These are phyloP conservation scores for Perizoma flavofasciatum DNA, from an alignment of 2,888 invertebrate genomes.

Conservation along the genomic window DNA sequence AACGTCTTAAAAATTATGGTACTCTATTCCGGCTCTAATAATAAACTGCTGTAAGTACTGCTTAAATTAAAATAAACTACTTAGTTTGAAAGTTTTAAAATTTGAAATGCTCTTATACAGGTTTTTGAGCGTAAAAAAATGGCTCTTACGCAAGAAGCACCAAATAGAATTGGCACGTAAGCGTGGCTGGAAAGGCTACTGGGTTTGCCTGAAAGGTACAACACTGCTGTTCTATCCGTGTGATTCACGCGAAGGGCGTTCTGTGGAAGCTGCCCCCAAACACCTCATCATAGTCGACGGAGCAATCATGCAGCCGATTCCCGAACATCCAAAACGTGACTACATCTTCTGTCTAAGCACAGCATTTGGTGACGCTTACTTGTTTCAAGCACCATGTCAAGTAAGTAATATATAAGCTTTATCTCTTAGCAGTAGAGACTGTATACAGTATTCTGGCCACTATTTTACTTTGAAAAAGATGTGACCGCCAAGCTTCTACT, in stretches of 20 bases:
- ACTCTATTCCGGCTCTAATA: no score
- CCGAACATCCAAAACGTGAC: slow-evolving; percentile 99
- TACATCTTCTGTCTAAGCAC: slow-evolving; percentile 99
- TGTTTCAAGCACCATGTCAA: slow-evolving; percentile 96
- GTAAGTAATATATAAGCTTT: slow-evolving; percentile 68
- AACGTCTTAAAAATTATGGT: no score
- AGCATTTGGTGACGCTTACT: slow-evolving; percentile 98
- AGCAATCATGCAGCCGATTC: slow-evolving; percentile 98
- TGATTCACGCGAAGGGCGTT: slow-evolving; percentile 94
- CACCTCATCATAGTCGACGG: slow-evolving; percentile 98
- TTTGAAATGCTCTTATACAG: slow-evolving; percentile 77
- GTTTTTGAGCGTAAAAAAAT: slow-evolving; percentile 98
- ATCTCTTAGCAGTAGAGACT: background rate
- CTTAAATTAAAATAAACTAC: no score
- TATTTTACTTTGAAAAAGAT: background rate
- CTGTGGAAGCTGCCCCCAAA: slow-evolving; percentile 96
- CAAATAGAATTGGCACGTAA: slow-evolving; percentile 98
- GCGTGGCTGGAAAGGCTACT: slow-evolving; percentile 99
- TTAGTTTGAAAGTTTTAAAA: slow-evolving; percentile 44
- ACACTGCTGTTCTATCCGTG: slow-evolving; percentile 98
- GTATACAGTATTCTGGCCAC: background rate
- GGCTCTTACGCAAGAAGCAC: slow-evolving; percentile 98
- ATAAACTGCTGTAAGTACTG: no score
- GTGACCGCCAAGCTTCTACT: background rate
- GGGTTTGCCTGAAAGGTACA: slow-evolving; percentile 99